A percentile compares a stretch with the other conserved stretches of the same genome.
Conservation (phyloP, 2,797 vertebrate species). For the Chlorospingus flavigularis region DNA sequence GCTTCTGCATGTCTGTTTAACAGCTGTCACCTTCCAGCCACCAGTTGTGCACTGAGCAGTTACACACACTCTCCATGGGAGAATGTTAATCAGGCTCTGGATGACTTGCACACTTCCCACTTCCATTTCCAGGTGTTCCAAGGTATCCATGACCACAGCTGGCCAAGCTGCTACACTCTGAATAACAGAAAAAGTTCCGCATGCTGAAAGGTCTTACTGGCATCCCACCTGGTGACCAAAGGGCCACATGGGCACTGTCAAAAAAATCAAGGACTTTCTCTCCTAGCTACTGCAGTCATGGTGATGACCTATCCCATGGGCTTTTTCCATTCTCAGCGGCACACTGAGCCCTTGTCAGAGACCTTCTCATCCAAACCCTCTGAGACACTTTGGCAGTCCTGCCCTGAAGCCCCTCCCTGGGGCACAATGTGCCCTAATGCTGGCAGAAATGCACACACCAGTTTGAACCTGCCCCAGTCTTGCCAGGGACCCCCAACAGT, state of each 20-base stretch:
- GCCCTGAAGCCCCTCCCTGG: background rate
- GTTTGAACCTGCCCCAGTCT: background rate
- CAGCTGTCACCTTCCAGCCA: background rate
- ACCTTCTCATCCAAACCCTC: background rate
- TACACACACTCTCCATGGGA: background rate
- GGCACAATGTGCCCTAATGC: background rate
- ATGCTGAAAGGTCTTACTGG: background rate
- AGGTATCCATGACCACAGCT: background rate
- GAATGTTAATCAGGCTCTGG: background rate
- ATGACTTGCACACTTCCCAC: background rate
- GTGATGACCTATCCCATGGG: background rate
- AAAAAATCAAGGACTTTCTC: background rate
- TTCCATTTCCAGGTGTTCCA: background rate
- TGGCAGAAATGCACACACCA: background rate
- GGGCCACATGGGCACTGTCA: fast-evolving
- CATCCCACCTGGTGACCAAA: background rate
- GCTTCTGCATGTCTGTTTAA: background rate
- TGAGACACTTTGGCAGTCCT: background rate
- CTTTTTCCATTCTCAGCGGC: background rate
- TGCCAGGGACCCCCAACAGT: background rate
- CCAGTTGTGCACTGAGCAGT: background rate
- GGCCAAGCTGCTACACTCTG: background rate
- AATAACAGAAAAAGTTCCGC: background rate
- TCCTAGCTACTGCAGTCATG: background rate
- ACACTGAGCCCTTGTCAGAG: background rate